Evolutionary conservation across 2,888 invertebrate species (phyloP).

Genomic region (Myopa tessellatipennis): DNA sequence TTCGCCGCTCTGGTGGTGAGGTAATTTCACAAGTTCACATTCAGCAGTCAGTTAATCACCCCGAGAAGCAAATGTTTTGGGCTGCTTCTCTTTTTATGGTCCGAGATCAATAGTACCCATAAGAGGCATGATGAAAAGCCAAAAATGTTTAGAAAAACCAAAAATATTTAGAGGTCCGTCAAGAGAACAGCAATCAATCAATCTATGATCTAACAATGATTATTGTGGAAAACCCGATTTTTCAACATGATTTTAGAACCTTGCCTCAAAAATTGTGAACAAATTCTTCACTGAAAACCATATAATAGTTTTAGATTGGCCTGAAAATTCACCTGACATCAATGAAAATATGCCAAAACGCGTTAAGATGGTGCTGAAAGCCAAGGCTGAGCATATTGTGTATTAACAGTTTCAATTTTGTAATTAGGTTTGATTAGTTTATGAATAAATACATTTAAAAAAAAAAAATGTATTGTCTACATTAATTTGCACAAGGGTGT

Average conservation of each 20-base stretch:
- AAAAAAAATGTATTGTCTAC: too few species aligned
- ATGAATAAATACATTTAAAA: too few species aligned
- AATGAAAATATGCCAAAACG: too few species aligned
- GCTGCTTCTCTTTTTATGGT: neutral
- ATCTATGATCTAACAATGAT: neutral
- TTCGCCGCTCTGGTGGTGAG: neutral
- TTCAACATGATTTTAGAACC: conserved; percentile 11
- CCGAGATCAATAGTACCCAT: neutral
- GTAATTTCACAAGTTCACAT: conserved; percentile 5
- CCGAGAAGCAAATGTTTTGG: neutral
- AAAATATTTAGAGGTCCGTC: conserved; percentile 2
- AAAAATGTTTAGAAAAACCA: conserved; percentile 3
- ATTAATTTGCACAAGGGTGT: too few species aligned
- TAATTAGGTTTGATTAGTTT: too few species aligned
- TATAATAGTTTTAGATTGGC: neutral
- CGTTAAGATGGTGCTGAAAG: too few species aligned
- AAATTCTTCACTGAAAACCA: neutral
- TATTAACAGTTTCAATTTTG: too few species aligned
- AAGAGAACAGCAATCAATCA: neutral
- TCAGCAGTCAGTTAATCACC: conserved; percentile 17
- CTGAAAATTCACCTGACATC: neutral
- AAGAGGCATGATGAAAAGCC: neutral
- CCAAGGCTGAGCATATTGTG: too few species aligned
- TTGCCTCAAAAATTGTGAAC: neutral
- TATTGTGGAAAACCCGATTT: neutral